A percentile compares a stretch with the other conserved stretches of the same genome.
Evolutionary conservation across 1,140 invertebrate genomes (phyloP).

Genomic region (Onthophagus taurus): DNA sequence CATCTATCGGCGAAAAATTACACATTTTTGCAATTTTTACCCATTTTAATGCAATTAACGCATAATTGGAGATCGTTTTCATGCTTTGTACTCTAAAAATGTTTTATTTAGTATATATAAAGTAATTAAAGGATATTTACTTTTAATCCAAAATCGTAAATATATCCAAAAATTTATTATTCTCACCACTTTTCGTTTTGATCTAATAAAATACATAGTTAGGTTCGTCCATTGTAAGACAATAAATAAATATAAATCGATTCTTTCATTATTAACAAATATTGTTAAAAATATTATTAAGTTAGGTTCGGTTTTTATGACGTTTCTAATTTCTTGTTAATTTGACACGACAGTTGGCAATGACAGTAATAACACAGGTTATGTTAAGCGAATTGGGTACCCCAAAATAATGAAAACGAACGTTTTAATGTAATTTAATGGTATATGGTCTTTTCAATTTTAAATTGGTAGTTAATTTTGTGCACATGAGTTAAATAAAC

Average conservation of each 20-base stretch:
- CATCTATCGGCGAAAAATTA: too few relatives aligned
- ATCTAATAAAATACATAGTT: conserved; percentile 69
- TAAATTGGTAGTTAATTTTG: too few relatives aligned
- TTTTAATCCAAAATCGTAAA: conserved; percentile 43
- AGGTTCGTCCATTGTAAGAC: conserved; percentile 53
- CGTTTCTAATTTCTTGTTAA: too few relatives aligned
- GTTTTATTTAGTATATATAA: conserved; percentile 7
- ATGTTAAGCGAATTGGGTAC: neutral
- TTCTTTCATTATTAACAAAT: conserved; percentile 1
- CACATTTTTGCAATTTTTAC: too few relatives aligned
- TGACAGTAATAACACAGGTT: conserved; percentile 9
- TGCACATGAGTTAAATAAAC: too few relatives aligned
- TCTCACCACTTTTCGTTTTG: conserved; percentile 68
- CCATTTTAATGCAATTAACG: too few relatives aligned
- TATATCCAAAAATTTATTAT: conserved; percentile 50
- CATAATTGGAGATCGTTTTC: too few relatives aligned
- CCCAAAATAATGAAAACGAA: conserved; percentile 9
- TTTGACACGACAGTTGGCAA: conserved; percentile 6
- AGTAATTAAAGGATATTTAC: conserved; percentile 36
- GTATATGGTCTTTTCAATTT: too few relatives aligned
- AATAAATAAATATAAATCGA: conserved; percentile 60
- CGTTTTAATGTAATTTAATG: neutral
- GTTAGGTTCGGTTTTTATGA: too few relatives aligned
- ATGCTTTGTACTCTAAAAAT: conserved; percentile 39
- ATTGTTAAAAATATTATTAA: too few relatives aligned